A percentile compares a stretch with the other conserved stretches of the same genome.
phyloP scores from a whole-genome alignment of 2,113 vertebrate genomes.

The Rhadina sibilatrix region DNA sequence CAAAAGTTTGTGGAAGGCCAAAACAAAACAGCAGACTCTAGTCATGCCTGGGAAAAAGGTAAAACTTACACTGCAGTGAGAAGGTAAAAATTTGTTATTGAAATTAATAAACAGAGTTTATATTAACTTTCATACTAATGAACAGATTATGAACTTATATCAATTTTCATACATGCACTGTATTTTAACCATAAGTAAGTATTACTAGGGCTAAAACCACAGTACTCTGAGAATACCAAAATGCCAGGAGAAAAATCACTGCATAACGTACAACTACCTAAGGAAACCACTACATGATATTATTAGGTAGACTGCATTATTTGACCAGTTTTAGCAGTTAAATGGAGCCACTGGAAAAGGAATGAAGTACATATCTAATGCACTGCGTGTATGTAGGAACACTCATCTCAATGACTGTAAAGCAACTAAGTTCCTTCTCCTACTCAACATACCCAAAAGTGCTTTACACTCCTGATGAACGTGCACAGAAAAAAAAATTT shows the following conservation, averaged over 20 bases:
- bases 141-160: background rate
- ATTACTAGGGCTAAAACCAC: background rate
- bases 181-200: background rate
- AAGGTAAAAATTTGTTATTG: background rate
- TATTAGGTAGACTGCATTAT: background rate
- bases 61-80: background rate
- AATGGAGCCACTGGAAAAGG: background rate
- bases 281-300: background rate
- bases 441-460: background rate
- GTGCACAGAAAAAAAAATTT: background rate
- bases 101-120: background rate
- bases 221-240: background rate
- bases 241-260: background rate
- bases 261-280: background rate
- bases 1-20: background rate
- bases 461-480: background rate
- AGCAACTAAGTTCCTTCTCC: background rate
- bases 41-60: background rate
- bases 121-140: background rate
- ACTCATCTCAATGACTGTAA: background rate
- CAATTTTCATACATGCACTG: background rate
- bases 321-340: background rate
- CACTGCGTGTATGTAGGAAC: background rate
- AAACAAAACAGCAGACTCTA: background rate
- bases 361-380: background rate